Percentiles rank a stretch among this genome's conserved stretches.
Conservation (phyloP, 2,888 invertebrate species). For the Bruchidius siliquastri region DNA sequence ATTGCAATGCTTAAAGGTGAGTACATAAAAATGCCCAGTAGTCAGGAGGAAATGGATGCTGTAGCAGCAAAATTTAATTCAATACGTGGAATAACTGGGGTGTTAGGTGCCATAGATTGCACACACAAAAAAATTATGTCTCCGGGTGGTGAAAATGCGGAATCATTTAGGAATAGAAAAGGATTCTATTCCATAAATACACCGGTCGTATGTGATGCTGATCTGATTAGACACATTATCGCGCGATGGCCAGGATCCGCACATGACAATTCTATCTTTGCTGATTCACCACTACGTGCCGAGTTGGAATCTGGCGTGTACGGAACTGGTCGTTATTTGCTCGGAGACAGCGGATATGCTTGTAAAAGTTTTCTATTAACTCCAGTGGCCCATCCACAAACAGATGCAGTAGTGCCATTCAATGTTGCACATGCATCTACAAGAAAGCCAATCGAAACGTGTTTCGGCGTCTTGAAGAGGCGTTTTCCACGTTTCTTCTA, state of each 20-base stretch:
- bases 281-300: background rate
- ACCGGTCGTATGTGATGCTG: background rate
- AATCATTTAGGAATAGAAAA: background rate
- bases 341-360: background rate
- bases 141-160: background rate
- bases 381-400: background rate
- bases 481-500: background rate
- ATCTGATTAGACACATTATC: background rate
- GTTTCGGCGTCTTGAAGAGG: background rate
- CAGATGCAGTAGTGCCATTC: background rate
- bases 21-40: no score
- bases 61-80: background rate
- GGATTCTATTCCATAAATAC: slow-evolving; percentile 1
- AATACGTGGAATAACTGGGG: background rate
- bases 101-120: background rate
- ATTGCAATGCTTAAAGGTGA: background rate
- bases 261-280: background rate
- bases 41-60: background rate
- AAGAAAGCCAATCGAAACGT: slow-evolving; percentile 2
- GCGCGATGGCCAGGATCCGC: background rate
- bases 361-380: background rate
- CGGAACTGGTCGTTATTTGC: background rate
- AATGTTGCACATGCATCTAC: background rate
- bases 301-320: background rate
- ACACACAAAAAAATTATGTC: background rate